phyloP scores from a whole-genome alignment of 2,113 vertebrate species.

The Lampris megalopsis region DNA sequence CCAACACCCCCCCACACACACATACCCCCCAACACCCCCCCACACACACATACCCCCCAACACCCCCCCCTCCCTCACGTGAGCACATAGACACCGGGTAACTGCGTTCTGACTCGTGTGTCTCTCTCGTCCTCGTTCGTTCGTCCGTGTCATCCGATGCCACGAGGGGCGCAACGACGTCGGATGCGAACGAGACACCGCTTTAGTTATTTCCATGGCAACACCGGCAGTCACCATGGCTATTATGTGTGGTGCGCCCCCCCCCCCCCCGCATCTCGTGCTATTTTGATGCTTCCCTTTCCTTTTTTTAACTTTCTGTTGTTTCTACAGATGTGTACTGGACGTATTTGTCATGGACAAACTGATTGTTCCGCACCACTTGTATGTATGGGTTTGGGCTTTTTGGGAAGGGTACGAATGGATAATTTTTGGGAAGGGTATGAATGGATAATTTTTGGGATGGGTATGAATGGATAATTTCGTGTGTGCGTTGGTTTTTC shows the following conservation, averaged over 20 bases:
- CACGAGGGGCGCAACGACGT: conserved; percentile 21
- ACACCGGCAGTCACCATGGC: conserved; percentile 42
- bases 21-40: too few species aligned
- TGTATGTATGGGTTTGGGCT: conserved; percentile 35
- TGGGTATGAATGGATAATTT: too few species aligned
- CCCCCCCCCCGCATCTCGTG: conserved; percentile 41
- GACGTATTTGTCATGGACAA: conserved; percentile 1
- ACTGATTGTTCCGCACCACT: conserved; percentile 44
- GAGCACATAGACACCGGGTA: conserved; percentile 29
- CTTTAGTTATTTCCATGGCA: conserved; percentile 56
- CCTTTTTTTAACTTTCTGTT: background rate
- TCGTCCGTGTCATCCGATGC: conserved; percentile 13
- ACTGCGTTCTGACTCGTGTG: conserved; percentile 5
- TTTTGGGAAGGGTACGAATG: conserved; percentile 19
- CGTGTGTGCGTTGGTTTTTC: too few species aligned
- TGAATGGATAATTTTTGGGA: too few species aligned
- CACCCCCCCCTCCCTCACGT: conserved; percentile 9
- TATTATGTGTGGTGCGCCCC: conserved; percentile 43
- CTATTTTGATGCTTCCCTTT: conserved; percentile 10
- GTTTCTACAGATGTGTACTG: conserved; percentile 35
- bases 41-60: too few species aligned
- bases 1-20: too few species aligned
- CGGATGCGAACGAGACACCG: conserved; percentile 55
- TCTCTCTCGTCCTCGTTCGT: conserved; percentile 6
- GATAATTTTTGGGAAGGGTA: background rate